Conservation (phyloP, 2,113 vertebrate species). For the Caretta caretta region DNA sequence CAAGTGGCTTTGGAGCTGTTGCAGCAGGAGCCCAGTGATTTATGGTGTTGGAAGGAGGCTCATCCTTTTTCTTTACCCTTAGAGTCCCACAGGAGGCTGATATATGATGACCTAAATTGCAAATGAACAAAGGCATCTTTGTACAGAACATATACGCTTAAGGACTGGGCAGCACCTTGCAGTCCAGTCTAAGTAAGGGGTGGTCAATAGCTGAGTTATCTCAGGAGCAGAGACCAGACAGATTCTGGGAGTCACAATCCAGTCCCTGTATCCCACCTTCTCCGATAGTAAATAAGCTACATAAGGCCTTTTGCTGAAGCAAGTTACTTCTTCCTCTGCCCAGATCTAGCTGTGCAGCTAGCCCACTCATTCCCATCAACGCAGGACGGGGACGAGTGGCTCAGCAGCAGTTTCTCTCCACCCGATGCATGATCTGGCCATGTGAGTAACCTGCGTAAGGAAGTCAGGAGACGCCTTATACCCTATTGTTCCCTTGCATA, state of each 20-base stretch:
- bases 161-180: not conserved
- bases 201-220: not conserved
- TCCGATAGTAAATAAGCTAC: not conserved
- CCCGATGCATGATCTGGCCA: constrained; percentile 14
- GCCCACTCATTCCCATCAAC: not conserved
- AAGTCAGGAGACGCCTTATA: not conserved
- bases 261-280: not conserved
- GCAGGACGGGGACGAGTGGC: not conserved
- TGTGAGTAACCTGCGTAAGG: constrained; percentile 32
- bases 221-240: not conserved
- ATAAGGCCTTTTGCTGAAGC: not conserved
- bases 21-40: constrained; percentile 3
- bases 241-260: not conserved
- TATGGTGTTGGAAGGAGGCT: not conserved
- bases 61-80: not conserved
- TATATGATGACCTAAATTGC: not conserved
- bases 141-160: not conserved
- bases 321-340: not conserved
- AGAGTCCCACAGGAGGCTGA: constrained; percentile 44
- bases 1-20: not conserved
- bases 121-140: constrained; percentile 30
- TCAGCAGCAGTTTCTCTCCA: not conserved
- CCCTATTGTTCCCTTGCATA: not conserved
- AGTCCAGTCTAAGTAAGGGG: not conserved
- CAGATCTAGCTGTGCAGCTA: not conserved